These are phyloP conservation scores for Forbesichthys papilliferus DNA, from an alignment of 2,113 vertebrate genomes.

Conservation along the genomic window DNA sequence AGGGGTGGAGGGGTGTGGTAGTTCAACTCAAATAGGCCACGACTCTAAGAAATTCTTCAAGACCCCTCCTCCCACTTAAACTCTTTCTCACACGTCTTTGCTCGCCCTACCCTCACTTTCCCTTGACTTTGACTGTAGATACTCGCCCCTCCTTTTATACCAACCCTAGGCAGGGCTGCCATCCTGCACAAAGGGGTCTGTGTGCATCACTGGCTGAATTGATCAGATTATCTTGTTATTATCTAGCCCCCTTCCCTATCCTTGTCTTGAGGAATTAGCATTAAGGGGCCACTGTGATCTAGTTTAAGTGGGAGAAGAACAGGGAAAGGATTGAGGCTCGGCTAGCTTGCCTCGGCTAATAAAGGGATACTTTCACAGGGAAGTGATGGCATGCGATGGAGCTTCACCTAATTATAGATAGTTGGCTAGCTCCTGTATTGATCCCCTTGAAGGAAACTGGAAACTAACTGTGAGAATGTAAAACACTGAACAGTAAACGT, in stretches of 20 bases:
- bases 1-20: slow-evolving; percentile 12
- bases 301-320: slow-evolving; percentile 13
- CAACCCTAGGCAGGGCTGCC: not conserved
- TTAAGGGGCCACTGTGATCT: slow-evolving; percentile 33
- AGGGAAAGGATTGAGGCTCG: slow-evolving; percentile 33
- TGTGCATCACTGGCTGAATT: slow-evolving; percentile 52
- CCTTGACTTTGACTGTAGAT: slow-evolving; percentile 15
- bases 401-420: too few relatives aligned
- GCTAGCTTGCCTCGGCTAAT: not conserved
- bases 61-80: not conserved
- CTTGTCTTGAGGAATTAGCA: slow-evolving; percentile 39
- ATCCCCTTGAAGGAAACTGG: too few relatives aligned
- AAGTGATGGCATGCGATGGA: too few relatives aligned
- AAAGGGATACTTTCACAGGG: not conserved
- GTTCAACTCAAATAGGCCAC: slow-evolving; percentile 5
- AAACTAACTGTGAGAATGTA: too few relatives aligned
- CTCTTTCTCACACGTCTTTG: too few relatives aligned
- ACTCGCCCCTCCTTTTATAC: not conserved
- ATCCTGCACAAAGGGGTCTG: slow-evolving; percentile 37
- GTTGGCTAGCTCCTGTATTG: too few relatives aligned
- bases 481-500: too few relatives aligned
- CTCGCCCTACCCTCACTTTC: not conserved
- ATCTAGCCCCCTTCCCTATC: not conserved
- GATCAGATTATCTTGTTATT: slow-evolving; percentile 51
- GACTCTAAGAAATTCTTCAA: not conserved